Conservation (phyloP, 2,888 invertebrate genomes). For the Lumbricus terrestris region DNA sequence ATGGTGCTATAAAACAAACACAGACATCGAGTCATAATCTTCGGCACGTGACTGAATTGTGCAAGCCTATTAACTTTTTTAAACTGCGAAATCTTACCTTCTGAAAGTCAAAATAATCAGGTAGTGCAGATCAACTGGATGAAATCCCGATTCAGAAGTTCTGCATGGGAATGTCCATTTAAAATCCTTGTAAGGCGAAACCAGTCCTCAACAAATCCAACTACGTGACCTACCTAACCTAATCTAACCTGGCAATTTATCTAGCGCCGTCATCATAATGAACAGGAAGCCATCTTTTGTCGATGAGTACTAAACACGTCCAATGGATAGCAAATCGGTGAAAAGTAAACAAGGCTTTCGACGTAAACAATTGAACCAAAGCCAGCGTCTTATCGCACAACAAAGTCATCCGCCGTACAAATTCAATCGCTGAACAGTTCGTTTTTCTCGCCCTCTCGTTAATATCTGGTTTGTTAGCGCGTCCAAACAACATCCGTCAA, state of each 20-base stretch:
- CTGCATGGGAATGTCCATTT: neutral
- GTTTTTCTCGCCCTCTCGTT: neutral
- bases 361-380: neutral
- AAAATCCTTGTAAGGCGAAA: neutral
- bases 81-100: neutral
- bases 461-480: neutral
- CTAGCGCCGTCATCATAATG: neutral
- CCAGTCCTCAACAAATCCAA: neutral
- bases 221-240: neutral
- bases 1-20: slow-evolving; percentile 3
- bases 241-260: neutral
- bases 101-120: neutral
- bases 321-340: neutral
- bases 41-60: neutral
- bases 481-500: neutral
- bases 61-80: neutral
- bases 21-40: neutral
- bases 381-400: neutral
- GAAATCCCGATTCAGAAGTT: neutral
- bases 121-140: neutral
- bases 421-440: neutral
- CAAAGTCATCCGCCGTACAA: neutral
- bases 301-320: neutral
- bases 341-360: neutral
- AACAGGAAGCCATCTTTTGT: neutral